These are phyloP conservation scores for Hoplias malabaricus DNA, from an alignment of 2,113 vertebrate species.

Conservation along the genomic window DNA sequence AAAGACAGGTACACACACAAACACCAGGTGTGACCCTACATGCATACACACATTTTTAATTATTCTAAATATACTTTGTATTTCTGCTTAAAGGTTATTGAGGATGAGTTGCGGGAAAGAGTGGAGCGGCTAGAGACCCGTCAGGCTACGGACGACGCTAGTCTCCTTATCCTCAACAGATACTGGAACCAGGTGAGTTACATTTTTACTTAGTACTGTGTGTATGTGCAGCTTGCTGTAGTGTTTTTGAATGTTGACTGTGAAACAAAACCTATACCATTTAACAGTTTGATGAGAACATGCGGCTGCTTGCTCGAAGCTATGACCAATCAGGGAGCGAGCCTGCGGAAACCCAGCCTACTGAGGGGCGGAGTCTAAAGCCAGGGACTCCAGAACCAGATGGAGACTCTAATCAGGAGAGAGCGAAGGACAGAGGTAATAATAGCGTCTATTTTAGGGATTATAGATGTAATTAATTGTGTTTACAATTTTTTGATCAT, in stretches of 20 bases:
- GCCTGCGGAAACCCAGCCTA: slow-evolving; percentile 79
- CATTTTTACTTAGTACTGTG: background rate
- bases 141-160: slow-evolving; percentile 94
- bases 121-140: slow-evolving; percentile 92
- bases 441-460: too few relatives aligned
- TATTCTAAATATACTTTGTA: too few relatives aligned
- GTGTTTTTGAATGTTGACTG: background rate
- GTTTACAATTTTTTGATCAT: too few relatives aligned
- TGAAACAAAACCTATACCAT: too few relatives aligned
- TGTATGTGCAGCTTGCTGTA: background rate
- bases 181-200: slow-evolving; percentile 93
- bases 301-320: slow-evolving; percentile 83
- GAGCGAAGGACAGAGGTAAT: slow-evolving; percentile 78
- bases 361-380: slow-evolving; percentile 76
- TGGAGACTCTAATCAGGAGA: slow-evolving; percentile 93
- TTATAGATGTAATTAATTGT: too few relatives aligned
- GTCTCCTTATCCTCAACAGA: slow-evolving; percentile 90
- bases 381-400: slow-evolving; percentile 87
- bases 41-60: too few relatives aligned
- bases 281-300: slow-evolving; percentile 90
- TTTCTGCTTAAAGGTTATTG: slow-evolving; percentile 80
- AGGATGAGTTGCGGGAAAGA: slow-evolving; percentile 92
- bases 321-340: slow-evolving; percentile 81
- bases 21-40: background rate
- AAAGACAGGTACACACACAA: slow-evolving; percentile 74